Conservation (phyloP, 2,113 vertebrate species). For the Prionailurus viverrinus region DNA sequence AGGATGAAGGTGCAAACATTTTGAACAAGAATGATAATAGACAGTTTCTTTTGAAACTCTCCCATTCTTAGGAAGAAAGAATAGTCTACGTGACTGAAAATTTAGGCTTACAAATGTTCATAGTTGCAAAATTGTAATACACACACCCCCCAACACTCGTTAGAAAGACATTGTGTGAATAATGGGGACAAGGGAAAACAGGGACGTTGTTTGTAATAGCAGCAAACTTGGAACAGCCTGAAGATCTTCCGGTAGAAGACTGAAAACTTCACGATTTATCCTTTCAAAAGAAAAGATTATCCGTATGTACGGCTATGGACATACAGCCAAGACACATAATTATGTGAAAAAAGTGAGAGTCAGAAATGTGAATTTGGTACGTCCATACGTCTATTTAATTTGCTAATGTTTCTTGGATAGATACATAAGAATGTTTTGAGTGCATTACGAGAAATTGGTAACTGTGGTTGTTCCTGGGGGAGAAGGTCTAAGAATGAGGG, state of each 20-base stretch:
- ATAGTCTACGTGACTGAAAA: neutral
- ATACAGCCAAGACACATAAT: neutral
- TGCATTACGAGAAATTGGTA: neutral
- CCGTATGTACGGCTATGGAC: neutral
- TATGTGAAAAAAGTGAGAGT: neutral
- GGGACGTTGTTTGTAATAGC: neutral
- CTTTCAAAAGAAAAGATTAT: conserved; percentile 15
- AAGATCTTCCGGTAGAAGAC: neutral
- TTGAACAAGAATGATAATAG: neutral
- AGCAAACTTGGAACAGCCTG: neutral
- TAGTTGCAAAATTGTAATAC: neutral
- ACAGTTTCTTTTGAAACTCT: neutral
- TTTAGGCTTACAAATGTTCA: neutral
- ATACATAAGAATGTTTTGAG: neutral
- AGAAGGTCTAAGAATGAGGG: neutral
- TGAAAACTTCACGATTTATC: neutral
- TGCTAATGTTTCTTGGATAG: neutral
- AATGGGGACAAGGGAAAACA: neutral
- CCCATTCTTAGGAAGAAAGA: neutral
- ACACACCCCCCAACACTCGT: neutral
- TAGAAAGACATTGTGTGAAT: neutral
- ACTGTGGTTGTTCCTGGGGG: neutral
- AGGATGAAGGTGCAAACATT: neutral
- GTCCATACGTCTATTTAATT: neutral
- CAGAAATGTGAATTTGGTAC: neutral